Percentiles rank a stretch among this genome's conserved stretches.
These are phyloP conservation scores for Glandiceps talaboti DNA, from an alignment of 53 echinoderm and acorn worm species.

Conservation along the genomic window DNA sequence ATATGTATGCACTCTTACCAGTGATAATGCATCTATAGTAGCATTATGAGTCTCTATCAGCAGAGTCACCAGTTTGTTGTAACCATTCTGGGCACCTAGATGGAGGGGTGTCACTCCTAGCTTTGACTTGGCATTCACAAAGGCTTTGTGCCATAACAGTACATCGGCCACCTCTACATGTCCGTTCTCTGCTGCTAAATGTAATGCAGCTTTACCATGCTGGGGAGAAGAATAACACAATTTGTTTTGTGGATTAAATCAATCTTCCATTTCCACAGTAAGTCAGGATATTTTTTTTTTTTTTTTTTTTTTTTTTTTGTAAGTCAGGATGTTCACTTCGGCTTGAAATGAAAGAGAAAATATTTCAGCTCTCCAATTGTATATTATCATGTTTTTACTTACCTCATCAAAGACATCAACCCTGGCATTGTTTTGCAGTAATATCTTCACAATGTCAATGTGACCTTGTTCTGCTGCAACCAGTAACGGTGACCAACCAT, in stretches of 20 bases:
- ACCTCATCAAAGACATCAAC: constrained; percentile 97
- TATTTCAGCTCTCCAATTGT: too few species aligned
- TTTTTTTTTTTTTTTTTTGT: too few species aligned
- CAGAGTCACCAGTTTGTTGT: constrained; percentile 63
- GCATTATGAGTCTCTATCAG: constrained; percentile 60
- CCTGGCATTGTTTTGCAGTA: constrained; percentile 73
- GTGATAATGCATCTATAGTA: constrained; percentile 81
- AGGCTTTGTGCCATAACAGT: constrained; percentile 85
- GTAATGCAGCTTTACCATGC: constrained; percentile 96
- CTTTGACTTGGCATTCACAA: constrained; percentile 94
- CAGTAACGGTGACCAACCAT: constrained; percentile 86
- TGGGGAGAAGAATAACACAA: too few species aligned
- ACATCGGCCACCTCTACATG: constrained; percentile 63
- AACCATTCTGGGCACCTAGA: constrained; percentile 74
- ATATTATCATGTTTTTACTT: constrained; percentile 4
- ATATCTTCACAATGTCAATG: constrained; percentile 58
- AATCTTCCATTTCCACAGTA: too few species aligned
- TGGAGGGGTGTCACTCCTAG: constrained; percentile 81
- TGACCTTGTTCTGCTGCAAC: constrained; percentile 88
- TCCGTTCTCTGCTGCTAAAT: constrained; percentile 85
- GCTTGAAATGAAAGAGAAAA: too few species aligned
- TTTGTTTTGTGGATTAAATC: too few species aligned
- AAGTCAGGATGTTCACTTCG: too few species aligned
- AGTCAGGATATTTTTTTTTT: too few species aligned
- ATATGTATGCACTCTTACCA: too few species aligned